Percentiles rank a stretch among this genome's conserved stretches.
phyloP scores from a whole-genome alignment of 2,113 vertebrate species.

The Turnix velox region DNA sequence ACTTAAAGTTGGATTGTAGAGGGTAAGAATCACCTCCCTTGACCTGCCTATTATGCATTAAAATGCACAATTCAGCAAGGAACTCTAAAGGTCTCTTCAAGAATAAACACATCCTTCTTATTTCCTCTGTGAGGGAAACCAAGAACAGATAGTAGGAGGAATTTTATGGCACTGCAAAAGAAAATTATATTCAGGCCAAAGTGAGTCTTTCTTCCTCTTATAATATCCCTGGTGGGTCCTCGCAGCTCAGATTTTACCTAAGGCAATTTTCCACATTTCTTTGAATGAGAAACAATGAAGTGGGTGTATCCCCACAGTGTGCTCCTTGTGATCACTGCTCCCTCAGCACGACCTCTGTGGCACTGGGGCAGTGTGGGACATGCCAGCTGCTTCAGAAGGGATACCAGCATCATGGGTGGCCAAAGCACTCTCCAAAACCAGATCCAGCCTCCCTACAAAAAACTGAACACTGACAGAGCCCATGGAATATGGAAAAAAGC shows the following conservation, averaged over 20 bases:
- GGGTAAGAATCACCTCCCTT: no score
- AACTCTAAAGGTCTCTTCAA: background rate
- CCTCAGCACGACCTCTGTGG: background rate
- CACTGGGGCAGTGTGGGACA: background rate
- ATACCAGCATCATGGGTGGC: background rate
- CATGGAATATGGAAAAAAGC: background rate
- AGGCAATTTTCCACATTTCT: constrained; percentile 31
- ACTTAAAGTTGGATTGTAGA: no score
- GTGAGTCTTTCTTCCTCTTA: background rate
- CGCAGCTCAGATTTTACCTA: background rate
- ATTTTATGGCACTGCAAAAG: background rate
- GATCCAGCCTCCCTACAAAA: background rate
- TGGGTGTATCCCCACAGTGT: background rate
- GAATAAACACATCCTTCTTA: background rate
- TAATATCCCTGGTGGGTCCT: background rate
- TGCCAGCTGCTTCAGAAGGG: background rate
- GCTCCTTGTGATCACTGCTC: background rate
- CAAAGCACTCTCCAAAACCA: background rate
- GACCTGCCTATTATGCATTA: no score
- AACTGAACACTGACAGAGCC: background rate
- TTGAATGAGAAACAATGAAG: background rate
- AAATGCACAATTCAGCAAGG: background rate
- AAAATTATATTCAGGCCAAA: background rate
- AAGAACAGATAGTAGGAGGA: background rate
- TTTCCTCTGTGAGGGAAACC: background rate